Conservation (phyloP, 2,113 vertebrate species). For the Oreamnos americanus region DNA sequence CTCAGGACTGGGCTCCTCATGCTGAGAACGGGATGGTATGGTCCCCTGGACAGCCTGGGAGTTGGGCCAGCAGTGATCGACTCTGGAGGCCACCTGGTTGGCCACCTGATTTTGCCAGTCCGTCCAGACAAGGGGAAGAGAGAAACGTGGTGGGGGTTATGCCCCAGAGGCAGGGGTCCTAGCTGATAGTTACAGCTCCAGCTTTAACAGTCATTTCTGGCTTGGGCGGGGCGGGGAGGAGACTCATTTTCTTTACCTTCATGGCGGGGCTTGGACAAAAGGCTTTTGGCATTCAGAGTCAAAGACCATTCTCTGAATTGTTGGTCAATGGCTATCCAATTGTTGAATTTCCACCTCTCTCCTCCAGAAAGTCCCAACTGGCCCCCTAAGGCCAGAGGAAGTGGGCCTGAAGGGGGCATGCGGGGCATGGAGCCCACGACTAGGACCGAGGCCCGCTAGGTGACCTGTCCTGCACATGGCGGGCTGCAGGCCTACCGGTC, state of each 20-base stretch:
- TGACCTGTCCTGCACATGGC: too few relatives aligned
- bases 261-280: background rate
- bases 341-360: background rate
- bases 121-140: background rate
- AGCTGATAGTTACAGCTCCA: background rate
- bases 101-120: background rate
- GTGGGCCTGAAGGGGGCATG: fast-evolving
- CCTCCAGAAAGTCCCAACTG: background rate
- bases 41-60: background rate
- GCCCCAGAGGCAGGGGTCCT: background rate
- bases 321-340: background rate
- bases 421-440: fast-evolving
- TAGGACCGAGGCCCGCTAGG: background rate
- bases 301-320: background rate
- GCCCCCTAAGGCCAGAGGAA: background rate
- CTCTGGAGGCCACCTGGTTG: background rate
- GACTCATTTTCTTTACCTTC: background rate
- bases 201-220: background rate
- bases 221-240: fast-evolving
- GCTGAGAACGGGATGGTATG: background rate
- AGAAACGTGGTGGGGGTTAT: background rate
- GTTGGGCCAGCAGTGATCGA: background rate
- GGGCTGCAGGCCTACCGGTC: background rate
- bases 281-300: background rate
- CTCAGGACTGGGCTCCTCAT: fast-evolving